A percentile compares a stretch with the other conserved stretches of the same genome.
Evolutionary conservation across 2,888 invertebrate species (phyloP).

Genomic region (Blastobasis lacticolella): DNA sequence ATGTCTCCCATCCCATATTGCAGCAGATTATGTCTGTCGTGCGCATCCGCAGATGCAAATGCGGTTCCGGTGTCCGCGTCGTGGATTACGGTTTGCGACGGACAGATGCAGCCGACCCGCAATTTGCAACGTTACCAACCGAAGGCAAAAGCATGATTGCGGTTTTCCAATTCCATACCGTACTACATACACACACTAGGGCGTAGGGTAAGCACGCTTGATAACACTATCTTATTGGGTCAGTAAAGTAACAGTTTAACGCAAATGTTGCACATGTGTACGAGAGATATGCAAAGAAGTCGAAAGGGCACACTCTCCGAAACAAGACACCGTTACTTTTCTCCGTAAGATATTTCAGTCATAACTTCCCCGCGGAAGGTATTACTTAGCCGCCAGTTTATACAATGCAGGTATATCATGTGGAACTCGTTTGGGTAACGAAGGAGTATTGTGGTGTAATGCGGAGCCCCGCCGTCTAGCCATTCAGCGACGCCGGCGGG

Average conservation of each 20-base stretch:
- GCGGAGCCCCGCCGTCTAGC: slow-evolving; percentile 57
- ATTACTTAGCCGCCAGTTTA: too few relatives aligned
- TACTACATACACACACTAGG: too few relatives aligned
- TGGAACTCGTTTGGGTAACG: slow-evolving; percentile 37
- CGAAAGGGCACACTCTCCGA: too few relatives aligned
- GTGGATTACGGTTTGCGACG: slow-evolving; percentile 23
- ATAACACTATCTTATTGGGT: too few relatives aligned
- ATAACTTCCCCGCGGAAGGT: too few relatives aligned
- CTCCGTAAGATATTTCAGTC: too few relatives aligned
- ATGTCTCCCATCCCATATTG: too few relatives aligned
- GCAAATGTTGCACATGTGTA: too few relatives aligned
- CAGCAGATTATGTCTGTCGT: too few relatives aligned
- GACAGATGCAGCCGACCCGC: slow-evolving; percentile 19
- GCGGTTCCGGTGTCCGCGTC: slow-evolving; percentile 22
- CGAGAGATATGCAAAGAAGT: too few relatives aligned
- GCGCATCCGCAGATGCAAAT: slow-evolving; percentile 16
- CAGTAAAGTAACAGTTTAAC: too few relatives aligned
- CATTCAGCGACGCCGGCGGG: slow-evolving; percentile 37
- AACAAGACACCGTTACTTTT: slow-evolving; percentile 8
- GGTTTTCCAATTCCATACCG: slow-evolving; percentile 13
- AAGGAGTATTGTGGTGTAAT: slow-evolving; percentile 34
- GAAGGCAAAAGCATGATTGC: slow-evolving; percentile 24
- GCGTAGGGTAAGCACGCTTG: too few relatives aligned
- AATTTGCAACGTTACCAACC: slow-evolving; percentile 22
- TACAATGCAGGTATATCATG: slow-evolving; percentile 11